Percentiles rank a stretch among this genome's conserved stretches.
phyloP scores from a whole-genome alignment of 2,113 vertebrate species.

The Cynopterus brachyotis region DNA sequence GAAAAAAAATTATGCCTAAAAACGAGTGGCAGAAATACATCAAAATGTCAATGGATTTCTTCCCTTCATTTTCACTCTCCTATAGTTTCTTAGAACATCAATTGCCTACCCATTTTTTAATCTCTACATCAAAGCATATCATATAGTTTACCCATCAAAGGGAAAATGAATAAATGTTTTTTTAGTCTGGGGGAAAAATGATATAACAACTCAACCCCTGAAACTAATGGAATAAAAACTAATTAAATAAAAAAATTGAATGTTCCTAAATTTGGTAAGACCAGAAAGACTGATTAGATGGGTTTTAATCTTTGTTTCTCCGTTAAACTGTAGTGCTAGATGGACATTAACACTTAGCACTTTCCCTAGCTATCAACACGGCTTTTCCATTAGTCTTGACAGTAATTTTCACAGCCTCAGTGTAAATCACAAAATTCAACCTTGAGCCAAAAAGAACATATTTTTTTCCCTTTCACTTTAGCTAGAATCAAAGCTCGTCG shows the following conservation, averaged over 20 bases:
- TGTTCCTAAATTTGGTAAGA: background rate
- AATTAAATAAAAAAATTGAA: background rate
- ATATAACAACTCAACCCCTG: background rate
- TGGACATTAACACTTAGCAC: background rate
- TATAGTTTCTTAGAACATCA: background rate
- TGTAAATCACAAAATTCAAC: background rate
- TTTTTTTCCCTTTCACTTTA: background rate
- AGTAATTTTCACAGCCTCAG: background rate
- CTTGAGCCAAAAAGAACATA: background rate
- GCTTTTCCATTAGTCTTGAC: background rate
- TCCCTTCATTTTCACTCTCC: background rate
- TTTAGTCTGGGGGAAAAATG: background rate
- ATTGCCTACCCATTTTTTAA: background rate
- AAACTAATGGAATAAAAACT: background rate
- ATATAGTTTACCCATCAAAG: background rate
- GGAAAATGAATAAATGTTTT: background rate
- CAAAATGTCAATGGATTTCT: background rate
- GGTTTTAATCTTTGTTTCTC: background rate
- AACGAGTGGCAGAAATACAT: background rate
- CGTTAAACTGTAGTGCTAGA: background rate
- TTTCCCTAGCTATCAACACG: background rate
- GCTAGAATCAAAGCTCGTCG: background rate
- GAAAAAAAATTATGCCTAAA: background rate
- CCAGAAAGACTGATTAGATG: background rate
- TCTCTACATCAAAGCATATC: background rate